Conservation (phyloP, 2,113 vertebrate species). For the Planiliza haematocheilus region DNA sequence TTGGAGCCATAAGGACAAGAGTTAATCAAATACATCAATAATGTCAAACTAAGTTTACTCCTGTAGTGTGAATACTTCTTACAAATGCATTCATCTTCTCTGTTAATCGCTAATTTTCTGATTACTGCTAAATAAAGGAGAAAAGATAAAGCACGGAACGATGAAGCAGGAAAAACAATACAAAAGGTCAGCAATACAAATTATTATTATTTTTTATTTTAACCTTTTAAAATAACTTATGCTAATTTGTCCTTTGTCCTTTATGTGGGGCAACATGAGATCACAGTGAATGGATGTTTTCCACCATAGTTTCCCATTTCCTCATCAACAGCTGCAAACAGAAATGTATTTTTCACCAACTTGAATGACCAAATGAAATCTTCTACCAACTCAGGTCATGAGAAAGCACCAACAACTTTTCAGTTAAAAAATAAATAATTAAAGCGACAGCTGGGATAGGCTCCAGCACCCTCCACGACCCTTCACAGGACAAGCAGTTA, state of each 20-base stretch:
- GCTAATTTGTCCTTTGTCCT: no score
- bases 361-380: conserved; percentile 7
- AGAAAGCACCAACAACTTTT: conserved; percentile 18
- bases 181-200: neutral
- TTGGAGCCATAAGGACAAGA: neutral
- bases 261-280: conserved; percentile 5
- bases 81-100: neutral
- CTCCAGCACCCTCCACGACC: no score
- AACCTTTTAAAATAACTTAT: neutral
- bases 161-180: no score
- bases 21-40: neutral
- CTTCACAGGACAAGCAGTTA: no score
- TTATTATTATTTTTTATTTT: neutral
- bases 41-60: neutral
- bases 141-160: no score
- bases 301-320: neutral
- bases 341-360: neutral
- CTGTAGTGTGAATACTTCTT: neutral
- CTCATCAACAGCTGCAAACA: neutral
- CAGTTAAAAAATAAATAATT: neutral
- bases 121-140: neutral
- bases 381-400: conserved; percentile 2
- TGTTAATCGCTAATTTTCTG: neutral
- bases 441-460: no score
- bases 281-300: neutral